Base-by-base conservation (phyloP, 2,888 invertebrate species). In the Leptopilina syphax region DNA sequence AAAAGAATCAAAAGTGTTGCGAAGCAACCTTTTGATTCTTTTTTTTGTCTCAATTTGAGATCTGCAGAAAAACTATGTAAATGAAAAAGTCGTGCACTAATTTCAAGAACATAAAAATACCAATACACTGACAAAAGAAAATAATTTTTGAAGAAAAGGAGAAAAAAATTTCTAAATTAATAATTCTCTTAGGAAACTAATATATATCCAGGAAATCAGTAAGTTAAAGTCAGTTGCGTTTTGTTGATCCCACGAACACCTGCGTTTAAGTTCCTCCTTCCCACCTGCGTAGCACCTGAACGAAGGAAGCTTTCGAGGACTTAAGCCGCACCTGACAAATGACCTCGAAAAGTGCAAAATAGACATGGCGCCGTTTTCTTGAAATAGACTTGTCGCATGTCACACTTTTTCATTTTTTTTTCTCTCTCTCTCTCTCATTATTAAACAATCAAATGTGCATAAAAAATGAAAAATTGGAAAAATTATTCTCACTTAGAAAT, bases 211-310 rank as follows among this genome's bases (percentile, higher is more conserved):
- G 63, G 63, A 63, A 63, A 63, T 63, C 24, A 18, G 63, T 63
- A 63, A 63, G 63, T 63, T 50, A 50, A 87, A 85, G 86, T 86
- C 83, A 70, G 77, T 83, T 77, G 84, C 82, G 85, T 86, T 85
- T 86, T 79, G 83, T 83, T 80, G 80, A 84, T 82, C 83, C 77
- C 80, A 81, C 79, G 84, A 83, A 85, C 87, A 87, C 88, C 88
- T 89, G 89, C 88, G 81, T 82, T 78, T 76, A 76, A 78, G 80
- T 79, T 82, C 79, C 82, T 83, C 79, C 87, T 89, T 88, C 89
- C 88, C 89, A 89, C 88, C 87, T 88, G 87, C 87, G 84, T 79
- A 86, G 83, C 89, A 89, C 89, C 89, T 89, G 88, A 89, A 84
- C 85, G 83, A 76, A 83, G 83, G 81, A 83, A 81, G 68, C 81